Conservation (phyloP, 1,140 invertebrate species). For the Drosophila sturtevanti region DNA sequence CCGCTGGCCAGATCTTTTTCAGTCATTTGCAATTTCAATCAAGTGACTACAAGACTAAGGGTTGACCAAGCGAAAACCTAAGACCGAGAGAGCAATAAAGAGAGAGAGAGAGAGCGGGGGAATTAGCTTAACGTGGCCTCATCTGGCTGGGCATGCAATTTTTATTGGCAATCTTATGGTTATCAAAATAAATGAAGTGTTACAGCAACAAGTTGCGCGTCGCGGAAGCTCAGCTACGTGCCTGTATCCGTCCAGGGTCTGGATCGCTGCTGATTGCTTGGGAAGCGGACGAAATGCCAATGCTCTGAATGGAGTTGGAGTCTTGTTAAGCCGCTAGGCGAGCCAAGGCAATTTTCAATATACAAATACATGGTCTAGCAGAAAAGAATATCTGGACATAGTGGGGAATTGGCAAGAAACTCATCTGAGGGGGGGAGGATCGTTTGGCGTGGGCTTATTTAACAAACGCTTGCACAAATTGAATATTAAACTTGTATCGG, state of each 20-base stretch:
- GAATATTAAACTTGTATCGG: conserved; percentile 66
- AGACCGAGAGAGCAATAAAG: background rate
- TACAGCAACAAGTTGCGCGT: conserved; percentile 68
- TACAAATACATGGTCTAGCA: conserved; percentile 64
- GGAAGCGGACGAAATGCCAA: background rate
- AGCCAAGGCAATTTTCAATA: conserved; percentile 57
- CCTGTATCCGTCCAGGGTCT: conserved; percentile 23
- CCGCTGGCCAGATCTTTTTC: conserved; percentile 9
- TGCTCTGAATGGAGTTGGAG: background rate
- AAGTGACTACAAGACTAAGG: conserved; percentile 68
- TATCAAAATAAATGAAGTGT: conserved; percentile 82
- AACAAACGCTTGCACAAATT: conserved; percentile 75
- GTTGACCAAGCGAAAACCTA: conserved; percentile 45
- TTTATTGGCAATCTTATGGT: conserved; percentile 79
- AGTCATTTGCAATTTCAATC: conserved; percentile 73
- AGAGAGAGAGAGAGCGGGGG: conserved; percentile 3
- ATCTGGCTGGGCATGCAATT: conserved; percentile 34
- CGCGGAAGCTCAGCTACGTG: conserved; percentile 70
- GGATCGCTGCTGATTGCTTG: conserved; percentile 49
- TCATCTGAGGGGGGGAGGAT: too few species aligned
- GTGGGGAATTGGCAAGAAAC: background rate
- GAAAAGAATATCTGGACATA: background rate
- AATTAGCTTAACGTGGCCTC: conserved; percentile 6
- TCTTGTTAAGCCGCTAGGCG: conserved; percentile 42
- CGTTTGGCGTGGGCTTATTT: conserved; percentile 27